A percentile compares a stretch with the other conserved stretches of the same genome.
phyloP scores from a whole-genome alignment of 2,113 vertebrate genomes.

The Ciconia boyciana region DNA sequence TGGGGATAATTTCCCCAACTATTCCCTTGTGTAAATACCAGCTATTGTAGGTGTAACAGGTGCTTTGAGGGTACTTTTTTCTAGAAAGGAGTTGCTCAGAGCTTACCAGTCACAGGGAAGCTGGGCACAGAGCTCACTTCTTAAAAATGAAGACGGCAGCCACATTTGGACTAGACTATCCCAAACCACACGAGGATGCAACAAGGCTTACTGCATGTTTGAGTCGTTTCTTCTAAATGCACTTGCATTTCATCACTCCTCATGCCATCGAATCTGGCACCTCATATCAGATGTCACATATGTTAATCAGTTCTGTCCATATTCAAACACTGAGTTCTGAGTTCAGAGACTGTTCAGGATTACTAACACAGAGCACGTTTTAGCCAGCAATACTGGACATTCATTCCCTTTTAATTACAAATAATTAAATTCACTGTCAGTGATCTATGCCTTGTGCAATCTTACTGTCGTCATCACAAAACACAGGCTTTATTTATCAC shows the following conservation, averaged over 20 bases:
- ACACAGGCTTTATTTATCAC: not conserved
- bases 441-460: not conserved
- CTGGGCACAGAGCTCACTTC: conserved; percentile 15
- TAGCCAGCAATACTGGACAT: not conserved
- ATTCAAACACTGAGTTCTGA: not conserved
- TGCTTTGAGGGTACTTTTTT: not conserved
- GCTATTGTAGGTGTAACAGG: not conserved
- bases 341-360: not conserved
- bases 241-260: not conserved
- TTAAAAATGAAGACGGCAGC: not conserved
- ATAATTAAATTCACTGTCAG: not conserved
- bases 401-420: not conserved
- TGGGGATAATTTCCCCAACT: not conserved
- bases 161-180: not conserved
- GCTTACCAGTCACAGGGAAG: conserved; percentile 73
- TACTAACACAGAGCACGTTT: not conserved
- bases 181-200: not conserved
- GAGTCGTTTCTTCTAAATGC: not conserved
- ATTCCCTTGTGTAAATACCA: not conserved
- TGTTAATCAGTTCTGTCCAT: not conserved
- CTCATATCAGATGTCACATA: not conserved
- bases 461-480: not conserved
- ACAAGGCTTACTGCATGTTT: not conserved
- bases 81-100: conserved; percentile 68
- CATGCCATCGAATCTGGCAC: rapidly evolving